Percentiles rank a stretch among this genome's conserved stretches.
Evolutionary conservation across 2,797 vertebrate genomes (phyloP).

Genomic region (Ispidina picta): DNA sequence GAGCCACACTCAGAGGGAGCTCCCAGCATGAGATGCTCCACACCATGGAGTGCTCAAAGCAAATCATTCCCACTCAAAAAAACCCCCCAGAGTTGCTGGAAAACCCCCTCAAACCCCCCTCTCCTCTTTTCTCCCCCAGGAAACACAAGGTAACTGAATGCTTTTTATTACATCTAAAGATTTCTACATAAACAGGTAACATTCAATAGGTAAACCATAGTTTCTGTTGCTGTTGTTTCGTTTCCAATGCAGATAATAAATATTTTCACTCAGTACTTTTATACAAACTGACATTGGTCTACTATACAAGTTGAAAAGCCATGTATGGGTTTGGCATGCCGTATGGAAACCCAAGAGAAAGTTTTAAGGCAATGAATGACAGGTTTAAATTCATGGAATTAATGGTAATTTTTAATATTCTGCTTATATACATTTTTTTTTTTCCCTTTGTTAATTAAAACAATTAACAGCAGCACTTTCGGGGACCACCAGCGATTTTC

Average conservation of each 20-base stretch:
- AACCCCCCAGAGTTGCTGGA: not conserved
- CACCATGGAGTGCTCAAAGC: too few species aligned
- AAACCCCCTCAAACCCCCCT: not conserved
- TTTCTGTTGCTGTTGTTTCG: slow-evolving; percentile 52
- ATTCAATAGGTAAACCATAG: slow-evolving; percentile 97
- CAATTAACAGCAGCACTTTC: slow-evolving; percentile 76
- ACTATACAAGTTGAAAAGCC: slow-evolving; percentile 94
- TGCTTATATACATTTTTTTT: slow-evolving; percentile 77
- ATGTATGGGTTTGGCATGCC: slow-evolving; percentile 88
- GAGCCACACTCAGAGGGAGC: rapidly evolving
- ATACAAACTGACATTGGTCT: slow-evolving; percentile 96
- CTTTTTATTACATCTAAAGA: slow-evolving; percentile 99
- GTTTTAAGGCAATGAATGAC: slow-evolving; percentile 98
- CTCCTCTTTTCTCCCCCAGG: not conserved
- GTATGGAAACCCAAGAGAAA: slow-evolving; percentile 87
- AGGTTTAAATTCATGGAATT: slow-evolving; percentile 83
- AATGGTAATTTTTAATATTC: slow-evolving; percentile 74
- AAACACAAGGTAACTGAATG: slow-evolving; percentile 86
- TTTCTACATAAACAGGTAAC: slow-evolving; percentile 99
- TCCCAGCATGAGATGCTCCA: too few species aligned
- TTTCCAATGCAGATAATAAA: slow-evolving; percentile 99
- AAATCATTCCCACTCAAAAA: not conserved
- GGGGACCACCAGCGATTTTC: slow-evolving; percentile 70
- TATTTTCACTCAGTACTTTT: slow-evolving; percentile 97
- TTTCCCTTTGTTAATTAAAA: slow-evolving; percentile 75